Base-by-base conservation (phyloP, 2,113 vertebrate species). In the Pelmatolapia mariae region DNA sequence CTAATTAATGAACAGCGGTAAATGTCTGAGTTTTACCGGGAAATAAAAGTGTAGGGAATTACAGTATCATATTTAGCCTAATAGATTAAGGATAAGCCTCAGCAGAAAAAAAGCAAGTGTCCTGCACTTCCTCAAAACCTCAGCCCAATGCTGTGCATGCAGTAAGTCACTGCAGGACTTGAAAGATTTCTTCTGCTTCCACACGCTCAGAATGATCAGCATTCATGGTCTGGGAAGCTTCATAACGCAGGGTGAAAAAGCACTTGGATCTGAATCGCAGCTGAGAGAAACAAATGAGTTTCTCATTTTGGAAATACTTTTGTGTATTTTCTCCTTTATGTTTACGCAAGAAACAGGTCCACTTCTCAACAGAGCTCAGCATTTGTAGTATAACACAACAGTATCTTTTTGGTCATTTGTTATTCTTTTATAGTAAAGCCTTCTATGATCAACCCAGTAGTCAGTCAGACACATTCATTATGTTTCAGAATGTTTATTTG, bases 151-250 rank as follows among this genome's bases (percentile, higher is more conserved):
- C 81, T 92, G 86, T 84, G 80, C 89, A 78, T 83, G 45, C 40
- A 86, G 81, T 88, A 88, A 83, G 56, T 90, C 88, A 68, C 50
- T 3, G 43, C 36, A 29, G 56, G 73, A 79, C 45, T 45, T 89
- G 85, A 90, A 86, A 82, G 82, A 90, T 89, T 87, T 79, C n/a
- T 91, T 31, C 56, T 68, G 66, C 80, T 89, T 91, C 87, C 87
- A 57, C 85, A 31, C 2, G 3, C 12, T 86, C 88, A 90, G 59
- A 80, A 24, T 76, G 50, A 90, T 83, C 89, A 86, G 88, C n/a
- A 40, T 83, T 87, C 71, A 43, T 18, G 81, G 54, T 89, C 90
- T 92, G 92, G 83, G 53, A 90, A 93, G 83, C 92, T 90, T 94
- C 93, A 91, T 68, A 89, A 90, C 84, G 91, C 78, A 59, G 18